Percentiles rank a stretch among this genome's conserved stretches.
These are phyloP conservation scores for Calyptomena viridis DNA, from an alignment of 2,113 vertebrate species.

Conservation along the genomic window DNA sequence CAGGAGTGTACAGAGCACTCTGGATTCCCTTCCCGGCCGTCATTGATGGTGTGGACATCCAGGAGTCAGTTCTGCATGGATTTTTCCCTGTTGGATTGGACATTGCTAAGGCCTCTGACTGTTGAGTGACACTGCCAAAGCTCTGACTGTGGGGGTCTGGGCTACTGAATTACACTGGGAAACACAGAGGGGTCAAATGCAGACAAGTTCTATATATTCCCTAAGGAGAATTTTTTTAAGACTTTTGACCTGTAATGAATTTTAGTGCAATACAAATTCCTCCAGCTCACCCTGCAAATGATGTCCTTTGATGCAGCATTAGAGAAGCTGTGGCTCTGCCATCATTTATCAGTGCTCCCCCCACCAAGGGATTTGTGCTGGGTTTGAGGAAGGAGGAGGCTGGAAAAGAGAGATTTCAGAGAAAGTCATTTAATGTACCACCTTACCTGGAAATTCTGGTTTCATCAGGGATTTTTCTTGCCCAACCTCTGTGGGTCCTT, in stretches of 20 bases:
- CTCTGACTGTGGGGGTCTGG: neutral
- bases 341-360: neutral
- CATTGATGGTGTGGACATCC: neutral
- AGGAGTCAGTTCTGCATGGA: conserved; percentile 22
- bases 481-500: neutral
- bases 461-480: neutral
- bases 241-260: neutral
- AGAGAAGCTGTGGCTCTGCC: neutral
- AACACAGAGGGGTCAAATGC: neutral
- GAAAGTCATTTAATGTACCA: neutral
- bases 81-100: neutral
- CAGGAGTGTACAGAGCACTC: neutral
- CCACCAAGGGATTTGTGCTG: neutral
- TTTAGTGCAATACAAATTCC: neutral
- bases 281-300: neutral
- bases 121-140: neutral
- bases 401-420: neutral
- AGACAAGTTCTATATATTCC: neutral
- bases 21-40: neutral
- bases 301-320: neutral
- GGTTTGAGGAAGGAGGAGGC: neutral
- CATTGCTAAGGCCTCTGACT: neutral
- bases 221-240: neutral
- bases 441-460: neutral
- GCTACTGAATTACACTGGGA: neutral